phyloP scores from a whole-genome alignment of 1,140 invertebrate species.

The Drosophila chauvacae region DNA sequence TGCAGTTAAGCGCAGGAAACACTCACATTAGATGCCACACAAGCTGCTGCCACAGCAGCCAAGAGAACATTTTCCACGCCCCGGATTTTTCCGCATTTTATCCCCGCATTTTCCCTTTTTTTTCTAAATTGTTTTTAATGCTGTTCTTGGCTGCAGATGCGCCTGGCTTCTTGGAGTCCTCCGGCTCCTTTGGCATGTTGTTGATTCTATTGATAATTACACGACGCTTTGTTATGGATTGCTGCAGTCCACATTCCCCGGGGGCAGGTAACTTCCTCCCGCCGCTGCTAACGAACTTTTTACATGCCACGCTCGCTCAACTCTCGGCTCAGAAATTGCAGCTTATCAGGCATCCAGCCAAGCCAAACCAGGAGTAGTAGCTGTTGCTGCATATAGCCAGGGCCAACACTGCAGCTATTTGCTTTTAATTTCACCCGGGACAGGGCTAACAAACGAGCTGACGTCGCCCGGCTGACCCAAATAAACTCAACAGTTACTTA shows the following conservation, averaged over 20 bases:
- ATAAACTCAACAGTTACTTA: slow-evolving; percentile 69
- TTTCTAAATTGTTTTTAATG: slow-evolving; percentile 69
- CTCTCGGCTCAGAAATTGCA: slow-evolving; percentile 67
- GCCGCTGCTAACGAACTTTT: slow-evolving; percentile 55
- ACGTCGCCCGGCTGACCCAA: slow-evolving; percentile 65
- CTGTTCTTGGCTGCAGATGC: slow-evolving; percentile 35
- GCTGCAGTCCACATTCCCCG: slow-evolving; percentile 27
- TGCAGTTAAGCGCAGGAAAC: slow-evolving; percentile 38
- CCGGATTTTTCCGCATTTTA: background rate
- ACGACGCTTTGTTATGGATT: slow-evolving; percentile 75
- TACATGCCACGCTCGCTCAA: slow-evolving; percentile 56
- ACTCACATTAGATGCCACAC: slow-evolving; percentile 46
- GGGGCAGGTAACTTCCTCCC: slow-evolving; percentile 17
- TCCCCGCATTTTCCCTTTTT: background rate
- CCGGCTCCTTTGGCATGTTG: slow-evolving; percentile 39
- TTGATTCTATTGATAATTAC: slow-evolving; percentile 81
- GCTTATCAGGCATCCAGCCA: slow-evolving; percentile 64
- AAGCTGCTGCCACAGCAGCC: slow-evolving; percentile 12
- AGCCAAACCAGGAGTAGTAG: background rate
- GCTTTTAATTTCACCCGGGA: slow-evolving; percentile 76
- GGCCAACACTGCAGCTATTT: slow-evolving; percentile 66
- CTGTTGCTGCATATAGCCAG: background rate
- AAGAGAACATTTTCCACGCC: slow-evolving; percentile 1
- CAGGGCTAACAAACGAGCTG: slow-evolving; percentile 73
- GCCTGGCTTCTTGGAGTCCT: slow-evolving; percentile 23